These are phyloP conservation scores for Ennomos fuscantarius DNA, from an alignment of 2,888 invertebrate species.

Conservation along the genomic window DNA sequence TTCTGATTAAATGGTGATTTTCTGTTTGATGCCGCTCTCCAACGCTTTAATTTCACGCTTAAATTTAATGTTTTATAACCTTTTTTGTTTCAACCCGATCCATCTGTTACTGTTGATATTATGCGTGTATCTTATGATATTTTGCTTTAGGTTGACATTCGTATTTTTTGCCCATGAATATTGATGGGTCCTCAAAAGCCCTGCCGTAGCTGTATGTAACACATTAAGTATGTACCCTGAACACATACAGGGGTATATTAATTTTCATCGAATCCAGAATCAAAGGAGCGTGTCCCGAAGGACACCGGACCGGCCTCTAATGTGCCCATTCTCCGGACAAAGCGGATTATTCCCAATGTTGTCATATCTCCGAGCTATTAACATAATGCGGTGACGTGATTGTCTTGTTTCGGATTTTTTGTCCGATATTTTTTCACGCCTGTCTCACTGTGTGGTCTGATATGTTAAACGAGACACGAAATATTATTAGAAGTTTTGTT, in stretches of 20 bases:
- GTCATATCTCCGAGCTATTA: slow-evolving; percentile 78
- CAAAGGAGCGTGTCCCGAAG: slow-evolving; percentile 74
- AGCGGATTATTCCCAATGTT: slow-evolving; percentile 80
- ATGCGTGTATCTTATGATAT: slow-evolving; percentile 21
- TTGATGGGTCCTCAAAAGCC: slow-evolving; percentile 40
- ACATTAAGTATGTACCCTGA: slow-evolving; percentile 66
- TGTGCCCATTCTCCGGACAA: slow-evolving; percentile 74
- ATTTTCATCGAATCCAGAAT: slow-evolving; percentile 78
- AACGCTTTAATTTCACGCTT: slow-evolving; percentile 48
- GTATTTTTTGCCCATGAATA: slow-evolving; percentile 51
- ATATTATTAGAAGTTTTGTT: slow-evolving; percentile 22
- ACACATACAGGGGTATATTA: slow-evolving; percentile 60
- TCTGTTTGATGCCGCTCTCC: slow-evolving; percentile 49
- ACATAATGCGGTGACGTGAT: slow-evolving; percentile 77
- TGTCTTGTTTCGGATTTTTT: slow-evolving; percentile 64
- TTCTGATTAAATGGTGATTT: slow-evolving; percentile 54
- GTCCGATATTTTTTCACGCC: slow-evolving; percentile 58
- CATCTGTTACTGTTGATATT: slow-evolving; percentile 4
- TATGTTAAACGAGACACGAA: slow-evolving; percentile 35
- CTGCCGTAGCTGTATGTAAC: slow-evolving; percentile 35
- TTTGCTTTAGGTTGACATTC: slow-evolving; percentile 39
- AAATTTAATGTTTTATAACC: slow-evolving; percentile 26
- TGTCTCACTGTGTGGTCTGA: slow-evolving; percentile 70
- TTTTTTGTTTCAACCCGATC: slow-evolving; percentile 32
- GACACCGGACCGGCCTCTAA: slow-evolving; percentile 63